Percentiles rank a stretch among this genome's conserved stretches.
phyloP scores from a whole-genome alignment of 2,888 invertebrate species.

The Pegoplata infirma region DNA sequence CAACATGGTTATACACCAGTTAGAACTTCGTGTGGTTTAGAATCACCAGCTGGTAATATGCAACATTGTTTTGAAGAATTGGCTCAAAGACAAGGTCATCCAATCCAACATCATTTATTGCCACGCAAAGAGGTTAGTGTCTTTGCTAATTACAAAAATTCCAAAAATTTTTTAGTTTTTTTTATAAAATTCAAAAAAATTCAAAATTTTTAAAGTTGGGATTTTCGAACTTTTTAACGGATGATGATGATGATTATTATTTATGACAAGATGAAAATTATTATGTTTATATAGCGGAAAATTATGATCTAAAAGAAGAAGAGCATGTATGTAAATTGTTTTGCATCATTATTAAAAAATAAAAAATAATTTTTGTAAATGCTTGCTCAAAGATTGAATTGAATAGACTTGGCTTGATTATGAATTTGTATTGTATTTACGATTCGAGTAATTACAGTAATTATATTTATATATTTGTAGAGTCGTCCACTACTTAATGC shows the following conservation, averaged over 20 bases:
- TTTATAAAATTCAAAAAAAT: neutral
- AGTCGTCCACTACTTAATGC: conserved; percentile 31
- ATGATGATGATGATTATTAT: conserved; percentile 20
- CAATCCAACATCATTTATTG: conserved; percentile 54
- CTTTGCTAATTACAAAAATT: conserved; percentile 36
- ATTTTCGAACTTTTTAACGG: conserved; percentile 26
- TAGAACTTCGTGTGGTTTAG: conserved; percentile 66
- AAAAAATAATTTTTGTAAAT: neutral
- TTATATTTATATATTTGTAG: conserved; percentile 27
- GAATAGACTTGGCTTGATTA: conserved; percentile 19
- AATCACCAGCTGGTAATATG: conserved; percentile 68
- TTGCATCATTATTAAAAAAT: neutral
- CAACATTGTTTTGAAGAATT: conserved; percentile 72
- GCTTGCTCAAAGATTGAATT: neutral
- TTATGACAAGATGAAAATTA: conserved; percentile 34
- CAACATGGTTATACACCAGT: conserved; percentile 69
- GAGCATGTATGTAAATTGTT: conserved; percentile 33
- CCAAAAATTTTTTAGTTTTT: neutral
- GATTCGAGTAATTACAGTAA: conserved; percentile 9
- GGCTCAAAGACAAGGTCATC: conserved; percentile 68
- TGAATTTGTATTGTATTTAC: neutral
- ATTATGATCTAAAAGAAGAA: neutral
- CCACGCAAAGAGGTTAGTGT: conserved; percentile 75
- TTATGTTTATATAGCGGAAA: neutral
- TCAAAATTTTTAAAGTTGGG: conserved; percentile 36